Percentiles rank a stretch among this genome's conserved stretches.
Evolutionary conservation across 2,113 vertebrate species (phyloP).

Genomic region (Sciurus niger): DNA sequence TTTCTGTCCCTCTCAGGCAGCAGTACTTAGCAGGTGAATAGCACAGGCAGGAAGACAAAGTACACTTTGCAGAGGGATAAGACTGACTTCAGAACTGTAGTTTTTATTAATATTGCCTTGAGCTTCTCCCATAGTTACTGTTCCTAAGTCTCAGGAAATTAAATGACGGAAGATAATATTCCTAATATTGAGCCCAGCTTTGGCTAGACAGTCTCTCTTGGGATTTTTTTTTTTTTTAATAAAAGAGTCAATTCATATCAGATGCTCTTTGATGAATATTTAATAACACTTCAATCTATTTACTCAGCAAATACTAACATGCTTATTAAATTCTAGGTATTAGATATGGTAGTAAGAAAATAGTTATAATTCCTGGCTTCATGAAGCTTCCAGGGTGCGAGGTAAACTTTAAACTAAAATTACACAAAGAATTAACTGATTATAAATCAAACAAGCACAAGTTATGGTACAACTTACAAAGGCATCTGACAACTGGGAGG

Average conservation of each 20-base stretch:
- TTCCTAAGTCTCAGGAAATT: conserved; percentile 77
- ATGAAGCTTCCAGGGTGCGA: conserved; percentile 29
- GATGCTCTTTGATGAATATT: conserved; percentile 64
- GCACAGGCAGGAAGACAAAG: conserved; percentile 56
- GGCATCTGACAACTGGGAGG: background rate
- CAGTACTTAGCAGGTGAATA: background rate
- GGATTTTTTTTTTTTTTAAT: conserved; percentile 50
- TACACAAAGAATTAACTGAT: conserved; percentile 45
- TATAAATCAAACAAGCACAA: conserved; percentile 43
- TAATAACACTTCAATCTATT: conserved; percentile 61
- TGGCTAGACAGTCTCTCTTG: conserved; percentile 45
- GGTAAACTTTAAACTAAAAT: conserved; percentile 46
- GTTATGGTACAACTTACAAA: background rate
- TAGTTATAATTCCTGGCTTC: background rate
- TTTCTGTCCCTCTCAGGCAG: conserved; percentile 23
- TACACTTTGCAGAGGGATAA: conserved; percentile 19
- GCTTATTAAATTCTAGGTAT: conserved; percentile 47
- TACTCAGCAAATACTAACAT: conserved; percentile 66
- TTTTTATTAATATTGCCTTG: conserved; percentile 68
- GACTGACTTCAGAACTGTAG: conserved; percentile 12
- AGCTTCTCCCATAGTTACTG: conserved; percentile 47
- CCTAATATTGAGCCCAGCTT: conserved; percentile 65
- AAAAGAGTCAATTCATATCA: conserved; percentile 65
- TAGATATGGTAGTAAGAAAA: conserved; percentile 35
- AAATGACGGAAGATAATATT: conserved; percentile 73